Evolutionary conservation across 2,797 vertebrate species (phyloP).

Genomic region (Tokudaia tokunoshimensis): DNA sequence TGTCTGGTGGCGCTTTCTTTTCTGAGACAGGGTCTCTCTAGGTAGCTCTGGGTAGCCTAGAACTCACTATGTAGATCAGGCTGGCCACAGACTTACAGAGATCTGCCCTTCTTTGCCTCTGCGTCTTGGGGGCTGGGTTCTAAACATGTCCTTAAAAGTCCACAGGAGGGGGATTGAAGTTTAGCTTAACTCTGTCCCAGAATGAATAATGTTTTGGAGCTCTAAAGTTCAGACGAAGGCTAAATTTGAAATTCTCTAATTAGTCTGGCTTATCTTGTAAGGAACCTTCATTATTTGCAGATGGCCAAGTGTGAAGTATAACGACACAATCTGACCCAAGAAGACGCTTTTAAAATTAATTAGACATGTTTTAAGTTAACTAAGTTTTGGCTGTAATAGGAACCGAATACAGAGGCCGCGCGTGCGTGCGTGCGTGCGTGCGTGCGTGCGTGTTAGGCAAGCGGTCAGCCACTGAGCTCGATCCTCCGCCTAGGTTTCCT

Average conservation of each 20-base stretch:
- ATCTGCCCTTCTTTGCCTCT: not conserved
- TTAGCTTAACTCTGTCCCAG: not conserved
- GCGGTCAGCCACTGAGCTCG: not conserved
- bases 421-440: too few species aligned
- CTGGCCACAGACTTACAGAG: not conserved
- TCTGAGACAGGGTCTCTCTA: not conserved
- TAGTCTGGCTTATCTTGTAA: not conserved
- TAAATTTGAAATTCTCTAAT: slow-evolving; percentile 2
- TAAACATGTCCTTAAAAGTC: not conserved
- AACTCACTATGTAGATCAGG: not conserved
- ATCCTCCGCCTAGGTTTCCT: not conserved
- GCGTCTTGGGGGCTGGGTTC: not conserved
- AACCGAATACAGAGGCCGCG: not conserved
- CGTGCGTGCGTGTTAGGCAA: not conserved
- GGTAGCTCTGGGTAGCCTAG: not conserved
- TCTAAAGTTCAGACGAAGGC: not conserved
- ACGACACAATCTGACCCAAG: not conserved
- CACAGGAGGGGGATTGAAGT: not conserved
- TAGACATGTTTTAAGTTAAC: too few species aligned
- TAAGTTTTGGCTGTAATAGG: not conserved
- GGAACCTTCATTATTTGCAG: not conserved
- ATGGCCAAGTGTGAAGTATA: not conserved
- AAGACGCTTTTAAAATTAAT: not conserved
- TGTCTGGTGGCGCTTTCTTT: not conserved
- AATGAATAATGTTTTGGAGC: not conserved